A percentile compares a stretch with the other conserved stretches of the same genome.
Conservation (phyloP, 2,888 invertebrate genomes). For the Rhingia rostrata region DNA sequence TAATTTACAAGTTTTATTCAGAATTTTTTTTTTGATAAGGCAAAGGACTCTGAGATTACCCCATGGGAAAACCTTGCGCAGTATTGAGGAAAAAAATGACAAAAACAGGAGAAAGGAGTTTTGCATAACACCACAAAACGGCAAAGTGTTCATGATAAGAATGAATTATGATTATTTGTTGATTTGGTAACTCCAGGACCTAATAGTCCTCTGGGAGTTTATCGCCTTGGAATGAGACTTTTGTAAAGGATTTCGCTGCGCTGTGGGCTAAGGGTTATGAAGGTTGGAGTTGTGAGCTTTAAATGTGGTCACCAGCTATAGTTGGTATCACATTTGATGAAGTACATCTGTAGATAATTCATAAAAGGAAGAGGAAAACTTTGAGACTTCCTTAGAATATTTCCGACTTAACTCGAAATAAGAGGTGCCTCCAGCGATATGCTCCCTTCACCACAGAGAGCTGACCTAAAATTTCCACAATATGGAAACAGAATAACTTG, state of each 20-base stretch:
- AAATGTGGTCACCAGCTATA: no score
- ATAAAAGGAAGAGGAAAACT: no score
- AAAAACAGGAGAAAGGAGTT: conserved; percentile 28
- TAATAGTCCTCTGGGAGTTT: conserved; percentile 26
- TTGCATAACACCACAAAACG: conserved; percentile 46
- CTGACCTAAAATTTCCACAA: no score
- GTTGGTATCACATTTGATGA: no score
- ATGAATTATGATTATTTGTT: conserved; percentile 64
- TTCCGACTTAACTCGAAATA: no score
- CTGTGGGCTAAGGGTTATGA: conserved; percentile 9
- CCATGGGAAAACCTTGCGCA: conserved; percentile 20
- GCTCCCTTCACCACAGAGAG: no score
- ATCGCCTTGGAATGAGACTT: not conserved
- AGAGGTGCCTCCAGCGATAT: no score
- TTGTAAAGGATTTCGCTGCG: not conserved
- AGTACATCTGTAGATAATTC: no score
- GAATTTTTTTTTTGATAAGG: not conserved
- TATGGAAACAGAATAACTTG: no score
- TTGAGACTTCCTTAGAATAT: no score
- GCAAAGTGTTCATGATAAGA: conserved; percentile 44
- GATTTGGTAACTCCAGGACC: not conserved
- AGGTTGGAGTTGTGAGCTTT: not conserved
- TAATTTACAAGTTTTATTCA: conserved; percentile 53
- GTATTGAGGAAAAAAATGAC: not conserved
- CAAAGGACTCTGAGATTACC: conserved; percentile 8